Conservation (phyloP, 2,113 vertebrate species). For the Grallaria varia region DNA sequence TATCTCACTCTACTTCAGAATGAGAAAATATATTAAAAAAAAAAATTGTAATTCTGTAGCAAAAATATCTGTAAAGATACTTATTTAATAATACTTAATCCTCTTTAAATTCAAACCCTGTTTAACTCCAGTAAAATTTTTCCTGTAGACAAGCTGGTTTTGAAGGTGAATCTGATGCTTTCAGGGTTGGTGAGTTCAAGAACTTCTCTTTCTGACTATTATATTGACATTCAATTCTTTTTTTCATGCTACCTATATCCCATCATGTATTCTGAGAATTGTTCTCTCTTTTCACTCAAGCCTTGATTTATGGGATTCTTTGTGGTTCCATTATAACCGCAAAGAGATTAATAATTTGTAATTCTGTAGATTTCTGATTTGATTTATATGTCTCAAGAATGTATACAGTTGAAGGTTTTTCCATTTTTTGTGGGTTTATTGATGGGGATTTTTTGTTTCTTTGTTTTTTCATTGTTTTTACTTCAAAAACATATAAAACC, state of each 20-base stretch:
- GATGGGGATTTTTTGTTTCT: no score
- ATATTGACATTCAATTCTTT: not conserved
- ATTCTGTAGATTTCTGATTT: conserved; percentile 1
- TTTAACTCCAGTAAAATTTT: not conserved
- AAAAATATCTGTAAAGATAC: not conserved
- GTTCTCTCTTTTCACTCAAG: conserved; percentile 14
- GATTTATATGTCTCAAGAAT: conserved; percentile 11
- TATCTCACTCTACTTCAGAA: not conserved
- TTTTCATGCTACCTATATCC: not conserved
- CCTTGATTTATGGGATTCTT: conserved; percentile 38
- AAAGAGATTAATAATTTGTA: conserved; percentile 49
- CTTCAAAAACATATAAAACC: not conserved
- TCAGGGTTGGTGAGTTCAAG: not conserved
- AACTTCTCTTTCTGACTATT: not conserved
- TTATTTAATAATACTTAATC: not conserved
- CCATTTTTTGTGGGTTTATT: no score
- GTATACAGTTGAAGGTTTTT: not conserved
- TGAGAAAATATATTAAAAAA: not conserved
- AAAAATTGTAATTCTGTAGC: not conserved
- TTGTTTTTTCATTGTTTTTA: not conserved
- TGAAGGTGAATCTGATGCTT: not conserved
- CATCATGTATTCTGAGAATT: not conserved
- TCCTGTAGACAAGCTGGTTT: not conserved
- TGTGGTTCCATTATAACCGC: conserved; percentile 1
- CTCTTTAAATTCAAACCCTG: not conserved